Conservation (phyloP, 1,140 invertebrate genomes). For the Cotesia vestalis region DNA sequence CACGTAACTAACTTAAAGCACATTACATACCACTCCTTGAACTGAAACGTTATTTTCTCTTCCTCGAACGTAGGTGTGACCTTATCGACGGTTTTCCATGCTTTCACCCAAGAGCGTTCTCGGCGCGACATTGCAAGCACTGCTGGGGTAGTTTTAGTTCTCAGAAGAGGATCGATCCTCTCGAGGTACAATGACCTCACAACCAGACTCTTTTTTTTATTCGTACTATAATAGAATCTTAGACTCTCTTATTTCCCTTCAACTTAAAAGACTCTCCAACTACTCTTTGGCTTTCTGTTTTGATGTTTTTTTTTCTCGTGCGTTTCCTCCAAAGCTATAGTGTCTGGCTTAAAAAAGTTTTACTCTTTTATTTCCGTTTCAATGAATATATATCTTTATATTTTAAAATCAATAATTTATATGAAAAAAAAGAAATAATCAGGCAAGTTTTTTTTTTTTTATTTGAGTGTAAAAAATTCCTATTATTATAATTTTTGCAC, state of each 20-base stretch:
- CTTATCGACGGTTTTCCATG: conserved; percentile 16
- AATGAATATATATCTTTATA: conserved; percentile 4
- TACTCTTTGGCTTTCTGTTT: not conserved
- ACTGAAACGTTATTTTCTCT: not conserved
- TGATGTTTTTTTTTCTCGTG: not conserved
- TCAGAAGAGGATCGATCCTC: conserved; percentile 51
- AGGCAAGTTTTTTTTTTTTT: too few species aligned
- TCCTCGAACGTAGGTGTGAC: not conserved
- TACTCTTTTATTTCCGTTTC: conserved; percentile 9
- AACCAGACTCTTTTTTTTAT: conserved; percentile 48
- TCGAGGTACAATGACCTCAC: conserved; percentile 54
- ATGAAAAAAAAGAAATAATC: not conserved
- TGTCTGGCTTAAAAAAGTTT: not conserved
- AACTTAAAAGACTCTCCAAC: conserved; percentile 17
- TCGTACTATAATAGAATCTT: conserved; percentile 8
- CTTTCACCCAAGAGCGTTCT: not conserved
- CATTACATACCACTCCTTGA: not conserved
- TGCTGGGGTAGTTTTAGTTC: conserved; percentile 31
- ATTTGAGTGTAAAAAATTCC: too few species aligned
- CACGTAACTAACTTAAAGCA: not conserved
- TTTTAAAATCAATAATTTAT: not conserved
- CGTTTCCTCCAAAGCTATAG: conserved; percentile 1
- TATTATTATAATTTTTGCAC: too few species aligned
- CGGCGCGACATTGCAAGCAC: conserved; percentile 26
- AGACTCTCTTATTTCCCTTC: conserved; percentile 15